Percentiles rank a stretch among this genome's conserved stretches.
phyloP scores from a whole-genome alignment of 2,888 invertebrate species.

The Dryobotodes eremita region DNA sequence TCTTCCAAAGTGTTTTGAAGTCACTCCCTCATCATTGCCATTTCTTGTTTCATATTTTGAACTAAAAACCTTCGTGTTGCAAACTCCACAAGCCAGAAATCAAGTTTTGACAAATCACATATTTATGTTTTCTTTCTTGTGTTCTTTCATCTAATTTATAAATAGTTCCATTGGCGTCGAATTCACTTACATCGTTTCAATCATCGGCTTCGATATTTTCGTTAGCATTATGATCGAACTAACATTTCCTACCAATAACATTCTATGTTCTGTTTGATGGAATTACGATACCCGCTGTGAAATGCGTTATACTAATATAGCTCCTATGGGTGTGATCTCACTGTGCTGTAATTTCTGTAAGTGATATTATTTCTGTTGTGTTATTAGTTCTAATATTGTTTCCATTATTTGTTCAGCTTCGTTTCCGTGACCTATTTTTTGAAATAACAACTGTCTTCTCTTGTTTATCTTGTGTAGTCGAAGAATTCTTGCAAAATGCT shows the following conservation, averaged over 20 bases:
- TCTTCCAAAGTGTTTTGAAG: conserved; percentile 51
- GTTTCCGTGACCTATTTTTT: conserved; percentile 49
- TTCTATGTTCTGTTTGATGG: conserved; percentile 75
- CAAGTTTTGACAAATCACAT: conserved; percentile 52
- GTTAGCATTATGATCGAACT: conserved; percentile 72
- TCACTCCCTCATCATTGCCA: conserved; percentile 41
- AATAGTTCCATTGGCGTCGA: conserved; percentile 57
- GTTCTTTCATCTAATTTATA: conserved; percentile 63
- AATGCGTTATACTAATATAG: conserved; percentile 79
- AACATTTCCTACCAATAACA: conserved; percentile 77
- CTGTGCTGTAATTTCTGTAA: conserved; percentile 69
- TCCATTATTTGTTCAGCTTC: conserved; percentile 50
- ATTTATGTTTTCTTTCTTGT: conserved; percentile 48
- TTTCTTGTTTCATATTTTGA: conserved; percentile 40
- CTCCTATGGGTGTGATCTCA: conserved; percentile 82
- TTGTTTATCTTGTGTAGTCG: conserved; percentile 17
- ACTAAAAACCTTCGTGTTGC: conserved; percentile 20
- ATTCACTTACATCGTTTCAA: conserved; percentile 64
- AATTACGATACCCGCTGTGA: conserved; percentile 82
- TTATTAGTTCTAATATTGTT: conserved; percentile 59
- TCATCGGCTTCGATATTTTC: conserved; percentile 68
- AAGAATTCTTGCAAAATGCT: background rate
- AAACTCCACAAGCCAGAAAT: conserved; percentile 26
- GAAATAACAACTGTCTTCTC: conserved; percentile 24
- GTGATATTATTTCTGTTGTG: conserved; percentile 67